Conservation (phyloP, 1,140 invertebrate genomes). For the Melitaea cinxia region DNA sequence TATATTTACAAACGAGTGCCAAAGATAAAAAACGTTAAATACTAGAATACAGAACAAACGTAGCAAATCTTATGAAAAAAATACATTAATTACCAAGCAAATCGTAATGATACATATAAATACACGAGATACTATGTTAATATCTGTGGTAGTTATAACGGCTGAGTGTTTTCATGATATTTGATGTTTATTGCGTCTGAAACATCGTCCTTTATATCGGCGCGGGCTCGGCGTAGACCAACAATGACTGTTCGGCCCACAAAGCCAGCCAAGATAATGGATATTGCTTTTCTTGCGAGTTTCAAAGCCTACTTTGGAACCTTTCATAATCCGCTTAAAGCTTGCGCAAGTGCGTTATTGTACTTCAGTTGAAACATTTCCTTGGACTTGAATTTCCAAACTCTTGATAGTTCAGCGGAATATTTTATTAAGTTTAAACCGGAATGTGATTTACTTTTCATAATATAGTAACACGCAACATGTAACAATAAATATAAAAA, state of each 20-base stretch:
- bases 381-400: constrained; percentile 36
- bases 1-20: too few species aligned
- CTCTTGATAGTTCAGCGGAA: constrained; percentile 13
- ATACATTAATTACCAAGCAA: too few species aligned
- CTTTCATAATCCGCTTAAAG: constrained; percentile 76
- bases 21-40: too few species aligned
- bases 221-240: constrained; percentile 39
- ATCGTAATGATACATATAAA: too few species aligned
- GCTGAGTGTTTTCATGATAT: constrained; percentile 19
- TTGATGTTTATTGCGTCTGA: constrained; percentile 25
- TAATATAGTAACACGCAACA: too few species aligned
- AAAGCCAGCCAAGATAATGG: constrained; percentile 75
- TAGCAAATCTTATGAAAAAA: too few species aligned
- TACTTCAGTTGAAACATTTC: constrained; percentile 69
- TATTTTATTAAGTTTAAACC: background rate
- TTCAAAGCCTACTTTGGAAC: constrained; percentile 75
- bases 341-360: constrained; percentile 69
- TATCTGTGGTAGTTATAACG: constrained; percentile 7
- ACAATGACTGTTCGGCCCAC: constrained; percentile 62
- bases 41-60: too few species aligned
- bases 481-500: too few species aligned
- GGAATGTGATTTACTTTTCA: too few species aligned
- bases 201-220: constrained; percentile 21
- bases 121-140: constrained; percentile 2
- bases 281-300: constrained; percentile 78